Conservation (phyloP, 2,113 vertebrate genomes). For the Lycaon pictus region DNA sequence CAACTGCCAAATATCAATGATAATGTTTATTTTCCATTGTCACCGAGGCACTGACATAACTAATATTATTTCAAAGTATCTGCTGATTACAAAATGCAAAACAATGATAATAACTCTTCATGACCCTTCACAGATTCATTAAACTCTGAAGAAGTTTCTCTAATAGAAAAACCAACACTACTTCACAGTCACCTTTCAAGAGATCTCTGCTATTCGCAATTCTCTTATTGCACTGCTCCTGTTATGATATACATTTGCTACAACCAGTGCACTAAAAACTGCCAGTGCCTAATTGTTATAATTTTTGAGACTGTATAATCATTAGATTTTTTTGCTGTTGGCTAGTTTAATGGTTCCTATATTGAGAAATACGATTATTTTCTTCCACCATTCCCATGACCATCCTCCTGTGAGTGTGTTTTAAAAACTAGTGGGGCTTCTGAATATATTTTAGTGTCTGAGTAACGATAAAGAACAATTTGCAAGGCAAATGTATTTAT, state of each 20-base stretch:
- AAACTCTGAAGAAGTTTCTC: slow-evolving; percentile 78
- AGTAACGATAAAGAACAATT: slow-evolving; percentile 72
- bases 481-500: slow-evolving; percentile 83
- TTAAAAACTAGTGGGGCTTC: slow-evolving; percentile 63
- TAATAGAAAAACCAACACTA: slow-evolving; percentile 70
- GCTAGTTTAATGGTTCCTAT: slow-evolving; percentile 46
- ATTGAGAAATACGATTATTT: slow-evolving; percentile 44
- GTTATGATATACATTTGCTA: background rate
- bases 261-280: background rate
- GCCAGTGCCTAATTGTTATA: slow-evolving; percentile 30
- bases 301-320: slow-evolving; percentile 56
- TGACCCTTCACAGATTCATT: slow-evolving; percentile 70
- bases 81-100: slow-evolving; percentile 72
- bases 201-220: slow-evolving; percentile 64
- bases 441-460: slow-evolving; percentile 78
- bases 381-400: background rate
- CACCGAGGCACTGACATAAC: slow-evolving; percentile 50
- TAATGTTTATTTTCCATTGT: slow-evolving; percentile 72
- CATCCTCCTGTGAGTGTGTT: slow-evolving; percentile 56
- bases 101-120: slow-evolving; percentile 71
- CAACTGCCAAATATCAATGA: slow-evolving; percentile 46
- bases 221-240: slow-evolving; percentile 21
- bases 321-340: slow-evolving; percentile 34
- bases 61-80: slow-evolving; percentile 73
- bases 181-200: slow-evolving; percentile 70